A percentile compares a stretch with the other conserved stretches of the same genome.
Evolutionary conservation across 2,113 vertebrate genomes (phyloP).

Genomic region (Barbus barbus): DNA sequence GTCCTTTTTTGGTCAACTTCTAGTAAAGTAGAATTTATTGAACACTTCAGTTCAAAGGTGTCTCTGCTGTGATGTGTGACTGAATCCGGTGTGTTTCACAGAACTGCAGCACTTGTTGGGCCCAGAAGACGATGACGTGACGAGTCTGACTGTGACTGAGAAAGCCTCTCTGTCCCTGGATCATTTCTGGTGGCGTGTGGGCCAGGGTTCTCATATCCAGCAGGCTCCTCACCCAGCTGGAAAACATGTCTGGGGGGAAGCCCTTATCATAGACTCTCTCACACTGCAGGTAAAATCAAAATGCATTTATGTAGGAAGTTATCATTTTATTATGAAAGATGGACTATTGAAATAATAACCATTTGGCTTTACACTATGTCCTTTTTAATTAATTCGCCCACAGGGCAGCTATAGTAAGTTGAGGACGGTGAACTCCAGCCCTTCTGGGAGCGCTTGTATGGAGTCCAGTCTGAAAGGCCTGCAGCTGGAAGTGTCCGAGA

Average conservation of each 20-base stretch:
- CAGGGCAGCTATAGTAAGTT: slow-evolving; percentile 91
- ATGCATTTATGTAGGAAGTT: neutral
- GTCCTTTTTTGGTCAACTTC: neutral
- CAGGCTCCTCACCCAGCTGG: slow-evolving; percentile 90
- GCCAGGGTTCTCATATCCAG: slow-evolving; percentile 95
- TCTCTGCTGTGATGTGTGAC: slow-evolving; percentile 16
- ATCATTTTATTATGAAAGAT: neutral
- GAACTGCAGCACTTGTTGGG: slow-evolving; percentile 76
- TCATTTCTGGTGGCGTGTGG: slow-evolving; percentile 96
- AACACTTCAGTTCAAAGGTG: neutral
- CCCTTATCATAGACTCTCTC: slow-evolving; percentile 87
- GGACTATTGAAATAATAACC: neutral
- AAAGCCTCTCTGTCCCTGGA: slow-evolving; percentile 83
- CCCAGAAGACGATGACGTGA: slow-evolving; percentile 78
- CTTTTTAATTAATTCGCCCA: neutral
- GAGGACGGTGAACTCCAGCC: slow-evolving; percentile 69
- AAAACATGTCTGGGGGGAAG: slow-evolving; percentile 97
- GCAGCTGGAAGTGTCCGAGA: slow-evolving; percentile 90
- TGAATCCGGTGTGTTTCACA: slow-evolving; percentile 37
- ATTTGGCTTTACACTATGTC: neutral
- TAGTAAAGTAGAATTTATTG: neutral
- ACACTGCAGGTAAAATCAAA: slow-evolving; percentile 81
- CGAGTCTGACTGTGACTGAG: slow-evolving; percentile 84
- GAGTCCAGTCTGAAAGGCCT: slow-evolving; percentile 88
- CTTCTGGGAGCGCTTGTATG: slow-evolving; percentile 79